Evolutionary conservation across 2,113 vertebrate genomes (phyloP), one percentile per base, ranked within the genome.

Genomic region (Rana temporaria): DNA sequence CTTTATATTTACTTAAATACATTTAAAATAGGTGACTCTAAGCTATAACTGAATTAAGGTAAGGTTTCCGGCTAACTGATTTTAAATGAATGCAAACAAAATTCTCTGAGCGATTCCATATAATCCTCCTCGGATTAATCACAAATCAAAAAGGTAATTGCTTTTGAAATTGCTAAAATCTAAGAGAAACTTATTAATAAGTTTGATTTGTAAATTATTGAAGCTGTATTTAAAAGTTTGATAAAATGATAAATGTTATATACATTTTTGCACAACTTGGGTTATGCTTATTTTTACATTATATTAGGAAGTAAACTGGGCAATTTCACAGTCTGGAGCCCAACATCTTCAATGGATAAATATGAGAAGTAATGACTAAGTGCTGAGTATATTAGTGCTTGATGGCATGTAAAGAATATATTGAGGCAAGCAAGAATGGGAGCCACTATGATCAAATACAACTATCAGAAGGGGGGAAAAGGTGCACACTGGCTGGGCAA

Each of bases 1-100:
- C 0, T 60, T 90, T 88, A 91, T 90, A 88, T 67, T 57, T 48
- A 19, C 26, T 38, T 62, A 62, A 71, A 80, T 63, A 62, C 34
- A 71, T 63, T 62, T 12, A n/a, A 7, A 48, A 32, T 52, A 60
- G n/a, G 22, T 57, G 53, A 57, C 64, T 70, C 14, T 20, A 56
- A 78, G 15, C n/a, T 63, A 59, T 19, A 24, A 5, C 19, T 30
- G 19, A 80, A 70, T 30, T 26, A 52, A 62, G 55, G 62, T 20
- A 20, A 59, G 56, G 56, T 71, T 70, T 26, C 16, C 52, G 11
- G n/a, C 67, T 71, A 80, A 80, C 48, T 80, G 78, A 70, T 80
- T 80, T 32, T 60, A 56, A 62, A 70, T 60, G 26, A 80, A 70
- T 62, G 78, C 78, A 80, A 70, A 80, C 56, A 70, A 16, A 80